Base-by-base conservation (phyloP, 2,888 invertebrate genomes). In the Ichneumon xanthorius region DNA sequence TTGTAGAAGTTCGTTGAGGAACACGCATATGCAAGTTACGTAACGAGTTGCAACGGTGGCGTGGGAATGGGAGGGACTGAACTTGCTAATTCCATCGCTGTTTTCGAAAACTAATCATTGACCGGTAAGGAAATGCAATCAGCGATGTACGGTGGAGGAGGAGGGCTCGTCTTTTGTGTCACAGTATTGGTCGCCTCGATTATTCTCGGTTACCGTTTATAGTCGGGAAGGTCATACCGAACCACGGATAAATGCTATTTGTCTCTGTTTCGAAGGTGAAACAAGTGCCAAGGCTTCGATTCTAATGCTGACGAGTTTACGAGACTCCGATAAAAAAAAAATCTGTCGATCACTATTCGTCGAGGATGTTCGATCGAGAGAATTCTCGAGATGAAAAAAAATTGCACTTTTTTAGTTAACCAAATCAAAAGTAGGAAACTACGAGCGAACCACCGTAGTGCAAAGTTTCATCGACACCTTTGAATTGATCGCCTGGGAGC, bases 21-120 rank as follows among this genome's bases (percentile, higher is more conserved):
- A 37, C 14, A 6, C 58, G 68, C 68, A 19, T 48, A 55, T 5
- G 58, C n/a, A 58, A 26, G 58, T 78, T 68, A 68, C 14, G 48
- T 7, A 55, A 48, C 45, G 48, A 19, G 26, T n/a, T 71, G 22
- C 22, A 81, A 4, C 58, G 22, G 37, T 58, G 67, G 67, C 53
- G 71, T 22, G 19, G 33, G 14, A 14, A 67, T 45, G n/a, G 26
- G 58, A 37, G 26, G 19, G 4, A 26, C 19, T n/a, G n/a, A 33
- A n/a, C 30, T 77, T 55, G 65, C 37, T 26, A 67, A 67, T 55
- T 37, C 16, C 22, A 22, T 58, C 55, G 5, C 40, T 72, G 55
- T 58, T 45, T 63, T 72, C 5, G 22, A 37, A 63, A 45, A 61
- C n/a, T 45, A 50, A 72, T 48, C 6, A 71, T 71, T 37, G 71